Percentiles rank a stretch among this genome's conserved stretches.
phyloP scores from a whole-genome alignment of 2,797 vertebrate species.

The Gymnothorax javanicus region DNA sequence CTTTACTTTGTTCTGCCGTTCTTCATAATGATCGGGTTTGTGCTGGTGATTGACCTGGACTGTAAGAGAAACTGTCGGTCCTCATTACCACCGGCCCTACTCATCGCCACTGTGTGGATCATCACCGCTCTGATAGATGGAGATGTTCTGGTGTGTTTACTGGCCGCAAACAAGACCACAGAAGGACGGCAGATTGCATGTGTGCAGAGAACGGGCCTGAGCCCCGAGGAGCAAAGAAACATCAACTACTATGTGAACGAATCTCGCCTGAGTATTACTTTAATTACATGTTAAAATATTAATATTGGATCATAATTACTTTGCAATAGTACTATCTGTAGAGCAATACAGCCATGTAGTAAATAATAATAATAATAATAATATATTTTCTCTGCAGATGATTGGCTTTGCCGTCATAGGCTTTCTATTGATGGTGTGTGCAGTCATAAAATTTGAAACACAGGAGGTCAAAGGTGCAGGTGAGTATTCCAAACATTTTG shows the following conservation, averaged over 20 bases:
- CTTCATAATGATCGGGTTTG: not conserved
- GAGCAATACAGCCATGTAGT: too few relatives aligned
- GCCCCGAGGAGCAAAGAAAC: not conserved
- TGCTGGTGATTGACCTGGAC: not conserved
- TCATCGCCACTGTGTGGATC: constrained; percentile 16
- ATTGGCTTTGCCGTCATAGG: not conserved
- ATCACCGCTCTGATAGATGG: constrained; percentile 31
- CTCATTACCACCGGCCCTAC: not conserved
- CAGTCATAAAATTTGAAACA: not conserved
- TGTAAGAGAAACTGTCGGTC: too few relatives aligned
- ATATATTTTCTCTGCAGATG: not conserved
- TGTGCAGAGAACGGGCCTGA: not conserved
- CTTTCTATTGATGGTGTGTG: not conserved
- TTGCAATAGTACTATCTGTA: too few relatives aligned
- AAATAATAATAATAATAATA: too few relatives aligned
- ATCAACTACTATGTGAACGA: not conserved
- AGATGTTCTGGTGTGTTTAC: not conserved
- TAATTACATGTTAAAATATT: not conserved
- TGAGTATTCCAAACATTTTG: too few relatives aligned
- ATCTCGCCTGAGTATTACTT: not conserved
- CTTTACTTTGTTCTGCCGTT: not conserved
- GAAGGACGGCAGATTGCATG: not conserved
- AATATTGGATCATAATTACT: too few relatives aligned
- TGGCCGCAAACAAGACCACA: not conserved
- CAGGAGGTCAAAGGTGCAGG: not conserved